Evolutionary conservation across 2,888 invertebrate genomes (phyloP), one percentile per base, ranked within the genome.

Genomic region (Formica aserva): DNA sequence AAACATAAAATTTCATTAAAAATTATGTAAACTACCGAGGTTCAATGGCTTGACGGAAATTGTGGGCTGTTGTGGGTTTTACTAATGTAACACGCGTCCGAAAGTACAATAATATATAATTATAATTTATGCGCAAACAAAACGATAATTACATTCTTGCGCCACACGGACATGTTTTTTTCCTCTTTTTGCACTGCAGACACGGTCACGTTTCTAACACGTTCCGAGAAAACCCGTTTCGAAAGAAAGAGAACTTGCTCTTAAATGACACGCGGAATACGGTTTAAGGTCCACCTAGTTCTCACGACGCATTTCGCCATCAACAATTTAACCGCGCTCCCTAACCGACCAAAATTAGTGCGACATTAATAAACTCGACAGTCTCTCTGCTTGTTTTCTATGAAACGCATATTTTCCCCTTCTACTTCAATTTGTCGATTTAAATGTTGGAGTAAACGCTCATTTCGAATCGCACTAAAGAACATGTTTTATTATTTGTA

Each of bases 201-300:
- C 85, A 85, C 87, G 82, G 89, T 89, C 87, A 82, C 87, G 87
- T 83, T 74, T 60, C 72, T 60, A 76, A 57, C 83, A 63, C 84
- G 89, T 89, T 87, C 87, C 85, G 77, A 85, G 86, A 89, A 89
- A 48, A 89, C 89, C 84, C 87, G 89, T 89, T 89, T 78, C 80
- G 60, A 89, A 86, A 83, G 89, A 89, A 88, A 89, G 89, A 89
- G 89, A 89, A 89, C 86, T 89, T 75, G 88, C 83, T 84, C 38
- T 35, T 62, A 82, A 75, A 80, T 67, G 84, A 86, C 84, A 84
- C 76, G 66, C 60, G 77, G 66, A 75, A 83, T 76, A 85, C 85
- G 82, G 63, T 78, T 86, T 75, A 69, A 83, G 83, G 62, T 69
- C 86, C 83, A 86, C 86, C 89, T 87, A 89, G 89, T 89, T 89